Evolutionary conservation across 92 coral and sea anemone genomes (phyloP), one percentile per base, ranked within the genome.

Genomic region (Porites lobata): DNA sequence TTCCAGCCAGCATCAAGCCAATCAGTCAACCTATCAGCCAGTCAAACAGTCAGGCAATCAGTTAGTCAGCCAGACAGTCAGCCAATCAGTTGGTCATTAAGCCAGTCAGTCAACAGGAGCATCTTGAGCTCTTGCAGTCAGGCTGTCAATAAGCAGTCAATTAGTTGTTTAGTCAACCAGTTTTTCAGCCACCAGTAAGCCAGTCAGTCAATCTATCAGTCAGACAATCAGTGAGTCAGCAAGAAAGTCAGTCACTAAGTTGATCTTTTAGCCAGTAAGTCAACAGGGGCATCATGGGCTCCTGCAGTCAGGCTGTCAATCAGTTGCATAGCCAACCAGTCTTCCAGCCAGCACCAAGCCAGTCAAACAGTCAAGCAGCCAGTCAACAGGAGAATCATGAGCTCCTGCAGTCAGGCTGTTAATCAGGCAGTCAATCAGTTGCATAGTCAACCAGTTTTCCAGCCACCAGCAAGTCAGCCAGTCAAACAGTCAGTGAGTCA

Each of bases 351-450:
- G 8, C 54, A 19, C 24, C 57, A 4, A 54, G 51, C 21, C 52
- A 76, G 20, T 76, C 80, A 54, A 18, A 21, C 21, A 50, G 26
- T 74, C 61, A 74, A 62, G 2, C 15, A 76, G 80, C n/a, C n/a
- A n/a, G 47, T 38, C 47, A 38, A 38, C 47, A 38, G 47, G 47
- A 5, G 47, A 38, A 38, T 38, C 47, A 38, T 0, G 47, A 38
- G 47, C 21, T 65, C 70, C 13, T 18, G 8, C 71, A 65, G 71
- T 65, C 71, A 65, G 71, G 14, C 71, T 13, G 71, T 20, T n/a
- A 65, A 20, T 15, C 22, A 65, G 71, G 3, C 71, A 65, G 29
- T 65, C 71, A 65, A 9, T n/a, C 29, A 9, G 9, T n/a, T 20
- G n/a, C n/a, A 8, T 65, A 65, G 71, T 65, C 71, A 65, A 20